Evolutionary conservation across 1,140 invertebrate genomes (phyloP), one percentile per base, ranked within the genome.

Genomic region (Orussus abietinus): DNA sequence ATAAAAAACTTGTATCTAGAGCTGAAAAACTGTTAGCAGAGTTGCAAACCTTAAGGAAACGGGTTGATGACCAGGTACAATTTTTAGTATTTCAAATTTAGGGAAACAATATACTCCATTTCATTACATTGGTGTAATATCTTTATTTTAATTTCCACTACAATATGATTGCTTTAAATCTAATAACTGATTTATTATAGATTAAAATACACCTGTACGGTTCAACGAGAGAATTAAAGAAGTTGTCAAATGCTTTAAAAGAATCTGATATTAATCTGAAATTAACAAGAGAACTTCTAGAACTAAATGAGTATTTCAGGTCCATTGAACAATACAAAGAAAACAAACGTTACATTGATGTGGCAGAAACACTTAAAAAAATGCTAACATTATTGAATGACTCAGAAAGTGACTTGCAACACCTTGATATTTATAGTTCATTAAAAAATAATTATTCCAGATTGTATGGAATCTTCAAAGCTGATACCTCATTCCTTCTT

Each of bases 191-290:
- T 41, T 35, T 28, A 36, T 52, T 58, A 36, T 54, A 78, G 61
- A 73, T 76, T n/a, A 77, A 78, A 59, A 69, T 75, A 35, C 75
- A 82, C 53, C 64, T 83, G 29, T 53, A 71, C 4, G 71, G 74
- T 39, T 76, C 76, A 0, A 74, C 75, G 6, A 72, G 75, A 31
- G 78, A 79, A 51, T 61, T 83, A 44, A 62, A 78, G 35, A 64
- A 64, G 45, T 59, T 81, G 17, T 66, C 74, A 5, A 60, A 72
- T 38, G 69, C 77, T 30, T 55, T 82, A 21, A 62, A 77, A 47
- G 72, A 71, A 37, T 66, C 76, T 0, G 74, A 76, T 14, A 74
- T 75, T 50, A 69, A 72, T 43, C 37, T 80, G 5, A 60, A 72
- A 18, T 62, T 82, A 30, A 64, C 79, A 0, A 60, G 57, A 47